These are phyloP conservation scores for Alcis repandata DNA, from an alignment of 2,888 invertebrate species.

Conservation along the genomic window DNA sequence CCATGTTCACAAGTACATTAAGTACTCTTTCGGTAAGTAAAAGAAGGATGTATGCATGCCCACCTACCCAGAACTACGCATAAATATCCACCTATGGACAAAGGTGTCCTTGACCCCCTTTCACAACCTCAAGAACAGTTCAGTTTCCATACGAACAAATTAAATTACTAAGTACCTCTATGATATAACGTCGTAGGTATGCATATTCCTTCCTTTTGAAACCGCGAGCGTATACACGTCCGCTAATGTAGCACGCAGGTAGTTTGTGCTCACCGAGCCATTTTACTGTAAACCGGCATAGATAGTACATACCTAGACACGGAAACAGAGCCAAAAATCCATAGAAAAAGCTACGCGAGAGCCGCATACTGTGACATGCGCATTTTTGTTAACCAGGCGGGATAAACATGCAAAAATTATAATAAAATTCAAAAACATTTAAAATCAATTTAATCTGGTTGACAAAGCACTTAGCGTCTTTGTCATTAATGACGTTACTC, in stretches of 20 bases:
- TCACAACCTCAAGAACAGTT: conserved; percentile 13
- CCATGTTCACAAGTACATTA: too few relatives aligned
- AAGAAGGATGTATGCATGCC: neutral
- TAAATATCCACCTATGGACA: neutral
- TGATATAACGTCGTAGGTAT: conserved; percentile 32
- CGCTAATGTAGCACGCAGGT: conserved; percentile 74
- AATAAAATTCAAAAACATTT: neutral
- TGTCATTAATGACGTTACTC: conserved; percentile 8
- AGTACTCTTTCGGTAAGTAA: too few relatives aligned
- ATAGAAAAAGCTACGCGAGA: neutral
- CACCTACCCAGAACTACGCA: neutral
- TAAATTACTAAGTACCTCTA: conserved; percentile 18
- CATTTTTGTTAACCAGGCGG: neutral
- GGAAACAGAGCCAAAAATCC: conserved; percentile 11
- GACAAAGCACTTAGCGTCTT: neutral
- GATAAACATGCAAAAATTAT: conserved; percentile 10
- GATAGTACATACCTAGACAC: conserved; percentile 55
- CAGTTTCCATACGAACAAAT: conserved; percentile 37
- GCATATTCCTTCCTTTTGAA: conserved; percentile 39
- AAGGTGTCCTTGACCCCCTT: conserved; percentile 5
- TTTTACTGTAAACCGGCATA: conserved; percentile 79
- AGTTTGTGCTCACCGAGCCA: conserved; percentile 76
- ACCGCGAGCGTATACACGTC: conserved; percentile 53
- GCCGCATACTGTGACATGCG: neutral
- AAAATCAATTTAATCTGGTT: neutral